Evolutionary conservation across 2,797 vertebrate genomes (phyloP).

Genomic region (Thalassophryne amazonica): DNA sequence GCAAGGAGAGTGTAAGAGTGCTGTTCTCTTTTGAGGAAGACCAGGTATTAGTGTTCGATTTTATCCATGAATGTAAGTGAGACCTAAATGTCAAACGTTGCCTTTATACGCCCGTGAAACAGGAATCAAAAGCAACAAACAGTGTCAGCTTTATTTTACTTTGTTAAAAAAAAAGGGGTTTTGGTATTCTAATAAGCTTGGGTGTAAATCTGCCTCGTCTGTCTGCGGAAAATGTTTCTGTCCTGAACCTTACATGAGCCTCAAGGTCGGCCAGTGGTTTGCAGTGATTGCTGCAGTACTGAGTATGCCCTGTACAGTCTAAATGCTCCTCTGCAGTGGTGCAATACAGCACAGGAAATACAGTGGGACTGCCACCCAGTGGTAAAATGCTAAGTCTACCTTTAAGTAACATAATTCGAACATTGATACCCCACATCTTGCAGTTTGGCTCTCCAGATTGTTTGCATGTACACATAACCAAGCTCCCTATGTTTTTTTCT

Average conservation of each 20-base stretch:
- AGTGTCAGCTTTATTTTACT: not conserved
- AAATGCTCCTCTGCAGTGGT: conserved; percentile 40
- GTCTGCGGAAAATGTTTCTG: not conserved
- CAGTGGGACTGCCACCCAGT: conserved; percentile 48
- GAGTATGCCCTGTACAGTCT: conserved; percentile 21
- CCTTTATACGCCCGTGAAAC: not conserved
- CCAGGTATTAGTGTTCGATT: not conserved
- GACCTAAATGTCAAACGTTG: not conserved
- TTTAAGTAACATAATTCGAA: too few relatives aligned
- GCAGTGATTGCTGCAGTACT: conserved; percentile 35
- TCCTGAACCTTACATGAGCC: conserved; percentile 9
- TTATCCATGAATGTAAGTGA: not conserved
- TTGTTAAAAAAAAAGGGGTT: not conserved
- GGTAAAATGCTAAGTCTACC: conserved; percentile 22
- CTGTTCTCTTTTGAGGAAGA: conserved; percentile 6
- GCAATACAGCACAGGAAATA: conserved; percentile 28
- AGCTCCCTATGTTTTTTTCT: not conserved
- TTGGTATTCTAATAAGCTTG: not conserved
- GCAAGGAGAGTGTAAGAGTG: not conserved
- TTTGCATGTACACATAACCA: not conserved
- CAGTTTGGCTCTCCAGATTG: conserved; percentile 8
- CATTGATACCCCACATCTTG: too few relatives aligned
- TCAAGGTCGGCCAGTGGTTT: conserved; percentile 19
- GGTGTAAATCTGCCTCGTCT: not conserved
- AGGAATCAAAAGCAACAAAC: not conserved